Conservation (phyloP, 1,140 invertebrate genomes). For the Anoplolepis gracilipes region DNA sequence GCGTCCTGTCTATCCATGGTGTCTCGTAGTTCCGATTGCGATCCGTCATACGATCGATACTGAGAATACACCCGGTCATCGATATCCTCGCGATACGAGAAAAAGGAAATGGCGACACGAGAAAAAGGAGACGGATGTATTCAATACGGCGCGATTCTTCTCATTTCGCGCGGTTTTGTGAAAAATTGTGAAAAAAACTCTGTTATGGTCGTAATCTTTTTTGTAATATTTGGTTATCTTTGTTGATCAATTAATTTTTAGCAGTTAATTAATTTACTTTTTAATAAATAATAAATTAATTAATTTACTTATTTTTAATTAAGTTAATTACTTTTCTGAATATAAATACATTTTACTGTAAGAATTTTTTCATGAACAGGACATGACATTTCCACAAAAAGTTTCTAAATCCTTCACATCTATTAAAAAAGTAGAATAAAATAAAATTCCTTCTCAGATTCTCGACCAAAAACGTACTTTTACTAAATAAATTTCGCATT, state of each 20-base stretch:
- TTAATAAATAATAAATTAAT: not conserved
- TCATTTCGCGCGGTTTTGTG: not conserved
- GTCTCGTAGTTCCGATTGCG: conserved; percentile 62
- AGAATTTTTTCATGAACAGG: too few relatives aligned
- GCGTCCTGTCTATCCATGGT: conserved; percentile 74
- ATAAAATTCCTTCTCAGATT: too few relatives aligned
- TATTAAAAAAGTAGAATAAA: too few relatives aligned
- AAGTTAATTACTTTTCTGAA: not conserved
- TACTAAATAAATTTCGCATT: too few relatives aligned
- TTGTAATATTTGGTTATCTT: not conserved
- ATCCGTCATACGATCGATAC: conserved; percentile 65
- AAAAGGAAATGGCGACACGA: not conserved
- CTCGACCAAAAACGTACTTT: too few relatives aligned
- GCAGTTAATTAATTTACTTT: not conserved
- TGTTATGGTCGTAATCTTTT: not conserved
- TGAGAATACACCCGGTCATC: conserved; percentile 37
- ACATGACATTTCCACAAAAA: too few relatives aligned
- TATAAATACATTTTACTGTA: not conserved
- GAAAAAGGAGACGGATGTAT: not conserved
- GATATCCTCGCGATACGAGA: conserved; percentile 47
- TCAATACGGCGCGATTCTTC: not conserved
- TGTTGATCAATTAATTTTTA: not conserved
- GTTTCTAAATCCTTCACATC: too few relatives aligned
- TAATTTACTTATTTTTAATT: not conserved
- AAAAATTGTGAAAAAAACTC: not conserved